These are phyloP conservation scores for Platycercus adscitus DNA, from an alignment of 2,113 vertebrate genomes.

Conservation along the genomic window DNA sequence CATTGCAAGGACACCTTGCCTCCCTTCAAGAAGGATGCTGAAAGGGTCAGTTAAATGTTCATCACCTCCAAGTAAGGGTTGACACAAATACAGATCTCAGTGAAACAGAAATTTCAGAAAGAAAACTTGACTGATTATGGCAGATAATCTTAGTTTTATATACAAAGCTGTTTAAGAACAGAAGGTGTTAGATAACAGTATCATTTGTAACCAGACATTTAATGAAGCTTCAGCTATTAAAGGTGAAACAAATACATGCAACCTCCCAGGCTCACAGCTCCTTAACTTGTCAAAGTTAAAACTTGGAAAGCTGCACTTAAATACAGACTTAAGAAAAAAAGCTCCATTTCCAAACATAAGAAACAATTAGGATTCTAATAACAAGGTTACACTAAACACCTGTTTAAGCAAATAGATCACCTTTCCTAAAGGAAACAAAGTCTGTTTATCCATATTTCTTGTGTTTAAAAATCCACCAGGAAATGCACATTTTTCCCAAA, in stretches of 20 bases:
- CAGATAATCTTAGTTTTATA: background rate
- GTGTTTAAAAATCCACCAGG: background rate
- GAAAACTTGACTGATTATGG: background rate
- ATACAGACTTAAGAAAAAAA: background rate
- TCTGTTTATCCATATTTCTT: background rate
- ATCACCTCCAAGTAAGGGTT: background rate
- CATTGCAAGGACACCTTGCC: background rate
- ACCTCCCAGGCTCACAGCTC: background rate
- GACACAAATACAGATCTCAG: background rate
- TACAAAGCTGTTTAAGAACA: background rate
- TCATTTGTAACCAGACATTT: background rate
- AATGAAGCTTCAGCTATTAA: background rate
- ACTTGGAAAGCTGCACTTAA: background rate
- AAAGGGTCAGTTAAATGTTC: background rate
- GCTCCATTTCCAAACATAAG: background rate
- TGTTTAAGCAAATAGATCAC: background rate
- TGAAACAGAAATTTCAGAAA: background rate
- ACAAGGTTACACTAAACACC: background rate
- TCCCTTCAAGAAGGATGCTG: background rate
- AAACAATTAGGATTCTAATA: background rate
- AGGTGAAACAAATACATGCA: background rate
- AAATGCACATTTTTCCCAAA: background rate
- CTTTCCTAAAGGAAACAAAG: background rate
- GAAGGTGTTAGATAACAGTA: background rate
- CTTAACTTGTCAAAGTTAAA: background rate